A percentile compares a stretch with the other conserved stretches of the same genome.
These are phyloP conservation scores for Chiloscyllium punctatum DNA, from an alignment of 2,797 vertebrate species.

Conservation along the genomic window DNA sequence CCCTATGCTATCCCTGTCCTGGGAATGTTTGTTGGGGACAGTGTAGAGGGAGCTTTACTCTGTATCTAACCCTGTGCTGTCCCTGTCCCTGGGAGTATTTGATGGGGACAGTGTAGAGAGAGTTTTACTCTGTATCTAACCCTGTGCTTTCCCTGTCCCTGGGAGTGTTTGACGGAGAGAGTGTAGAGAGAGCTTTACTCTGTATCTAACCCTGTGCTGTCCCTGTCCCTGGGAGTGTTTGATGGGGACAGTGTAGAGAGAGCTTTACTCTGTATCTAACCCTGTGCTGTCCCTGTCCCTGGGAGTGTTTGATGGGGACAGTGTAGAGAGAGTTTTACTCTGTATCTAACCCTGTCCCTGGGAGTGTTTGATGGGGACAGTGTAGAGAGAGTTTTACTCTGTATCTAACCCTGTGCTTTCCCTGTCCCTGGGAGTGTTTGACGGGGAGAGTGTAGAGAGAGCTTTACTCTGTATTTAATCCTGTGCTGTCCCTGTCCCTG, in stretches of 20 bases:
- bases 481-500: not conserved
- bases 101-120: no score
- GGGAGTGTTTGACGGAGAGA: no score
- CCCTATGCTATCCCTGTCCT: not conserved
- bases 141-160: no score
- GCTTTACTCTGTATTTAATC: not conserved
- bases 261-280: no score
- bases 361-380: not conserved
- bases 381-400: no score
- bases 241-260: no score
- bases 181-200: no score
- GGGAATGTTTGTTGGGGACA: not conserved
- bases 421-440: not conserved
- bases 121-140: no score
- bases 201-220: not conserved
- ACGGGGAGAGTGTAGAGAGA: not conserved
- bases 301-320: not conserved
- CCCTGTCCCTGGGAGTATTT: not conserved
- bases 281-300: not conserved
- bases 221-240: no score
- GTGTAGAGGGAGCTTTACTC: not conserved
- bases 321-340: not conserved
- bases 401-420: not conserved
- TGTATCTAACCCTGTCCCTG: not conserved
- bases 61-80: not conserved